phyloP scores from a whole-genome alignment of 2,797 vertebrate genomes.

The Phyllotis vaccarum region DNA sequence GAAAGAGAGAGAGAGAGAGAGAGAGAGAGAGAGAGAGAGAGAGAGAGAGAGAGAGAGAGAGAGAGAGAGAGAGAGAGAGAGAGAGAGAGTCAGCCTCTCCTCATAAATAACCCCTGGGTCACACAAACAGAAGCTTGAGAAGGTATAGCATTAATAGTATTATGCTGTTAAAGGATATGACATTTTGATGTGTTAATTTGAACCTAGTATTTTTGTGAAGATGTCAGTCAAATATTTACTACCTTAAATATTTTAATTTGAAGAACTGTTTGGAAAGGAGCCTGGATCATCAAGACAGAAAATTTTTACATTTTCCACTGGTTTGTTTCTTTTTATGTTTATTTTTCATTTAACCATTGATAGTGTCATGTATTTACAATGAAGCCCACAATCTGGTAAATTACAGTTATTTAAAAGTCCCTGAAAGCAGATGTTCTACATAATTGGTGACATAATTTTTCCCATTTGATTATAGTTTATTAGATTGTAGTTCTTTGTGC shows the following conservation, averaged over 20 bases:
- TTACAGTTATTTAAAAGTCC: background rate
- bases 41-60: no score
- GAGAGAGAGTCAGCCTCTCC: no score
- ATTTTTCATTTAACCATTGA: background rate
- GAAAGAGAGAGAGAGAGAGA: conserved; percentile 5
- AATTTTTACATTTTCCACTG: background rate
- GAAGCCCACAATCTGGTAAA: background rate
- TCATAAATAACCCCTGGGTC: background rate
- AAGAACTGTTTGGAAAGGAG: background rate
- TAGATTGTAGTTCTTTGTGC: background rate
- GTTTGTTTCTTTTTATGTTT: background rate
- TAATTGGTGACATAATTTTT: background rate
- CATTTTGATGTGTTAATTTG: background rate
- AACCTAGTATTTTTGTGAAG: background rate
- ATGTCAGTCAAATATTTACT: background rate
- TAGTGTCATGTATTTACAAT: background rate
- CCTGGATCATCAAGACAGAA: background rate
- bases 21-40: background rate
- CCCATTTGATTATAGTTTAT: background rate
- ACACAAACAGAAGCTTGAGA: background rate
- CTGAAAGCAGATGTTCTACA: background rate
- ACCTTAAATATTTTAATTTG: background rate
- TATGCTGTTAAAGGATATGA: background rate
- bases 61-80: no score
- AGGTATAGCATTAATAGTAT: background rate